Evolutionary conservation across 2,113 vertebrate species (phyloP), one percentile per base, ranked within the genome.

Genomic region (Paracanthobrama guichenoti): DNA sequence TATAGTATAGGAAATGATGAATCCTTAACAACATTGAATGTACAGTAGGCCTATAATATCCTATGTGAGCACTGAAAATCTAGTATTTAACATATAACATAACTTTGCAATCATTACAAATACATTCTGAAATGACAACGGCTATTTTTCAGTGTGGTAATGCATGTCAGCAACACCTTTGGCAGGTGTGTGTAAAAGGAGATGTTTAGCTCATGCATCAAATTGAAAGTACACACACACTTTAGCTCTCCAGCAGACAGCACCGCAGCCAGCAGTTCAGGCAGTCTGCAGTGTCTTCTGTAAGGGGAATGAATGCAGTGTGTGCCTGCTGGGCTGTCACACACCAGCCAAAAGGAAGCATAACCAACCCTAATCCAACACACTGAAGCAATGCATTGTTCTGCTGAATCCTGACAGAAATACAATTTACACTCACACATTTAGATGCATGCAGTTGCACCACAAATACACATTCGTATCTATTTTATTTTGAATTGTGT

Each of bases 291-390:
- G 78, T 76, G 66, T 79, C 44, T 55, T 80, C 60, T 79, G 73
- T 69, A 59, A 55, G 86, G 79, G 79, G 81, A 76, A 79, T 62
- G 84, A 76, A 79, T 62, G 84, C 83, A 78, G 79, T 76, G 64
- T 18, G 50, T 74, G 66, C 66, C 83, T 73, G 83, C 79, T 57
- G 64, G 86, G 79, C 66, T 82, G 83, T 53, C 83, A 86, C 73
- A 82, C 67, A 60, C 44, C 83, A 84, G 79, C 89, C 90, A 89
- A 89, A 85, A 57, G 81, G 79, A 75, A 83, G 90, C 64, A 90
- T 92, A 90, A 92, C 72, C 83, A 84, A 84, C 10, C 24, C 86
- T 90, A 90, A 92, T 93, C 90, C 88, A 84, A 84, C 85, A 66
- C 81, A 85, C 85, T 82, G 83, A 89, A 86, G 88, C 85, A 87